Base-by-base conservation (phyloP, 2,888 invertebrate species). In the Nemapogon koenigi region DNA sequence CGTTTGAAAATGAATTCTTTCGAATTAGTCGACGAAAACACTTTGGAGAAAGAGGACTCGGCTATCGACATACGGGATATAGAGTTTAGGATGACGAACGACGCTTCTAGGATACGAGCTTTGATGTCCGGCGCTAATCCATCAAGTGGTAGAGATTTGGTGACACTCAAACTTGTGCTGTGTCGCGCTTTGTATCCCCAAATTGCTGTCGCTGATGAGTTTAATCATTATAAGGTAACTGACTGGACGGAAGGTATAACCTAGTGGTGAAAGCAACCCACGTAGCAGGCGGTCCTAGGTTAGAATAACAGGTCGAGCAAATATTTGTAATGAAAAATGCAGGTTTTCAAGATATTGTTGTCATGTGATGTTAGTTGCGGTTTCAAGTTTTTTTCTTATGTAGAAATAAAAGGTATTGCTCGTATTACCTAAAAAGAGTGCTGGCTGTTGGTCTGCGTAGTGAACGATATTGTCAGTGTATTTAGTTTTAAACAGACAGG, bases 181-280 rank as follows among this genome's bases (percentile, higher is more conserved):
- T 90, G 92, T 48, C 89, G 94, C 66, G 97, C 97, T 0, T 79
- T 99, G 37, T 98, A 97, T 64, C 98, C 98, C 0, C 96, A 98
- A 75, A 84, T 96, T 40, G 94, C 97, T 0, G 85, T 95, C n/a
- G 88, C 94, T 1, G 98, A 99, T 62, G 93, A 94, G 52, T 91
- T 91, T 52, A 98, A 98, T 65, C 88, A 90, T 50, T 93, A 89
- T 54, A 94, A 95, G 81, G 85, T 85, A 62, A 51, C 43, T 38
- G n/a, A 19, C 28, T 11, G 30, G 8, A 42, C 22, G 22, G 22
- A 7, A 7, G n/a, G n/a, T n/a, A n/a, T n/a, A n/a, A n/a, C n/a
- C n/a, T n/a, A n/a, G n/a, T n/a, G n/a, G n/a, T n/a, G n/a, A n/a
- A n/a, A n/a, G n/a, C n/a, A n/a, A n/a, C n/a, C n/a, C n/a, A n/a